Percentiles rank a stretch among this genome's conserved stretches.
These are phyloP conservation scores for Adelosebastes latens DNA, from an alignment of 2,797 vertebrate genomes.

Conservation along the genomic window DNA sequence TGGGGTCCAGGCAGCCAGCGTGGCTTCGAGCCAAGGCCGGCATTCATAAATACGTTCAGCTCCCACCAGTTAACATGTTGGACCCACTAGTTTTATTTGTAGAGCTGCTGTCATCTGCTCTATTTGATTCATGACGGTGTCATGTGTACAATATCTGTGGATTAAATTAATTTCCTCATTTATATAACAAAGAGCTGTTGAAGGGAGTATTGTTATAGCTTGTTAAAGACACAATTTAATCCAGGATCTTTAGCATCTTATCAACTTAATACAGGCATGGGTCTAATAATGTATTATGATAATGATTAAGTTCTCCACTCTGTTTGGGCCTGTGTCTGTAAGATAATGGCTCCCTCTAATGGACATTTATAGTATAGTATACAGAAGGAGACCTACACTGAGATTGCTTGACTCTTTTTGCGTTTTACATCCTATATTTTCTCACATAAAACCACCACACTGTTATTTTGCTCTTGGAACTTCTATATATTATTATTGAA, in stretches of 20 bases:
- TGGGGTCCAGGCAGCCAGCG: conserved; percentile 48
- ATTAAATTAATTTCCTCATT: conserved; percentile 15
- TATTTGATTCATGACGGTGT: conserved; percentile 37
- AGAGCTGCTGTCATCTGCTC: conserved; percentile 54
- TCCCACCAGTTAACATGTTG: conserved; percentile 58
- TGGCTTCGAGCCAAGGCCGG: conserved; percentile 63
- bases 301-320: conserved; percentile 5
- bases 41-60: conserved; percentile 50
- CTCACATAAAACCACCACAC: neutral
- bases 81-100: conserved; percentile 45
- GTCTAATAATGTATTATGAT: neutral
- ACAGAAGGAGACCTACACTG: neutral
- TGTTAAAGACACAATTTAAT: conserved; percentile 22
- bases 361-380: conserved; percentile 22
- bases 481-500: neutral
- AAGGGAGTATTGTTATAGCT: neutral
- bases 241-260: neutral
- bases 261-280: conserved; percentile 7
- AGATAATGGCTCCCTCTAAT: conserved; percentile 71
- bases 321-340: neutral
- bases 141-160: conserved; percentile 27
- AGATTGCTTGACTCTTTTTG: neutral
- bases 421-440: neutral
- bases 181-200: neutral
- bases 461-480: neutral